Conservation (phyloP, 92 coral and sea anemone genomes). For the Nematostella vectensis region DNA sequence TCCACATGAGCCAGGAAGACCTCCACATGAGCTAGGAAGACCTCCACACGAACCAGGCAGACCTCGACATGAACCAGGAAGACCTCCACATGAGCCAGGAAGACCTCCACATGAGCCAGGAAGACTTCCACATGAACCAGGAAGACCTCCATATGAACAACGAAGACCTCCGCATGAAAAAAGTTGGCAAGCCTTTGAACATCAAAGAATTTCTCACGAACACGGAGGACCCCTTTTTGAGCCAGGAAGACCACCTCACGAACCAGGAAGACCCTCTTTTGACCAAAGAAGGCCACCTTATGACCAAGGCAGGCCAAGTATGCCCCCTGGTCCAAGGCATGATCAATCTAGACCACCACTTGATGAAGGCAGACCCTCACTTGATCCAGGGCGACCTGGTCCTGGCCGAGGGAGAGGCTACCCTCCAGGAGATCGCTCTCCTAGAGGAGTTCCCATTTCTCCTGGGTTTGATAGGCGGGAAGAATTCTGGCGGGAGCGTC, state of each 20-base stretch:
- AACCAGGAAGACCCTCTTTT: constrained; percentile 16
- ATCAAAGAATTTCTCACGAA: background rate
- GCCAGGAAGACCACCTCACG: constrained; percentile 11
- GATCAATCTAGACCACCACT: constrained; percentile 14
- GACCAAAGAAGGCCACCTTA: background rate
- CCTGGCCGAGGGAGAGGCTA: constrained; percentile 6
- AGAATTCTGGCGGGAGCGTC: constrained; percentile 26
- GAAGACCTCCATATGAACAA: constrained; percentile 11
- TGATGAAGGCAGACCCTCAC: constrained; percentile 11
- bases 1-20: no score
- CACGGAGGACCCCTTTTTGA: constrained; percentile 12
- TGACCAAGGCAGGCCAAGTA: constrained; percentile 5
- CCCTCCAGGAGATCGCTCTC: background rate
- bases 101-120: no score
- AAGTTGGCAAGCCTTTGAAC: constrained; percentile 9
- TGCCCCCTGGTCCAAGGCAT: constrained; percentile 4
- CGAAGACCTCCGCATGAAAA: background rate
- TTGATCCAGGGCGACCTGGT: constrained; percentile 19
- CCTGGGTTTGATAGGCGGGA: constrained; percentile 19
- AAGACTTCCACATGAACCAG: no score
- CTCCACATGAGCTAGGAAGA: no score
- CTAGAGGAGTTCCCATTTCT: constrained; percentile 2
- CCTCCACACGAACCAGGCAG: no score
- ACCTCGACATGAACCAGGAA: constrained; percentile 13
- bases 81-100: constrained; percentile 8